Base-by-base conservation (phyloP, 2,888 invertebrate genomes). In the Tipula unca region DNA sequence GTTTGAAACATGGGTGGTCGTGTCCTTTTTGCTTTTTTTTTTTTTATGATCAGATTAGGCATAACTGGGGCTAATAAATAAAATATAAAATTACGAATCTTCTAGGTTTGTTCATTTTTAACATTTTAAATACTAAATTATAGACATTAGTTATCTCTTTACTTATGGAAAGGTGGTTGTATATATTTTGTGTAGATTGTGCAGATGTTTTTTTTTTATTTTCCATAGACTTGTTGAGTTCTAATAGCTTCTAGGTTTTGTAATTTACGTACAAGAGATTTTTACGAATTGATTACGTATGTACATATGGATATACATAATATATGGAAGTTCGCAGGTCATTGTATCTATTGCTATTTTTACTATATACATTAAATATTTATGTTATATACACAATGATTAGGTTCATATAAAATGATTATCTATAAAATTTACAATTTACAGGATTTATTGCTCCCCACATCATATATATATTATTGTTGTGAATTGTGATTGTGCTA, bases 1-100 rank as follows among this genome's bases (percentile, higher is more conserved):
- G 69, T 69, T 69, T 69, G 69, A 25, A 69, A 69, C 69, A 69
- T 69, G 69, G 69, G 69, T 69, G 69, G 69, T 69, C 69, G 69
- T 69, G 69, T 69, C 69, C 69, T 69, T 25, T 69, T 14, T n/a
- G n/a, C n/a, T 48, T 39, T 4, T 1, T 32, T 32, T 39, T 39
- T 13, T 48, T 48, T n/a, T 48, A 48, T 48, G 48, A 48, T 48
- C 48, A 39, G 39, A 54, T 54, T 54, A 54, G 48, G 13, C 69
- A 25, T 25, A 69, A 25, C 69, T 25, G 25, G 25, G 69, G 13
- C 69, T 69, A 25, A 69, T 69, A 69, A 69, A 69, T 69, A 69
- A 69, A 54, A 25, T 69, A 69, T 25, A 69, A 69, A 54, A 25
- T 69, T 69, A 8, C 25, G 10, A 69, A 69, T 69, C 69, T 69